Base-by-base conservation (phyloP, 1,140 invertebrate species). In the Venturia canescens region DNA sequence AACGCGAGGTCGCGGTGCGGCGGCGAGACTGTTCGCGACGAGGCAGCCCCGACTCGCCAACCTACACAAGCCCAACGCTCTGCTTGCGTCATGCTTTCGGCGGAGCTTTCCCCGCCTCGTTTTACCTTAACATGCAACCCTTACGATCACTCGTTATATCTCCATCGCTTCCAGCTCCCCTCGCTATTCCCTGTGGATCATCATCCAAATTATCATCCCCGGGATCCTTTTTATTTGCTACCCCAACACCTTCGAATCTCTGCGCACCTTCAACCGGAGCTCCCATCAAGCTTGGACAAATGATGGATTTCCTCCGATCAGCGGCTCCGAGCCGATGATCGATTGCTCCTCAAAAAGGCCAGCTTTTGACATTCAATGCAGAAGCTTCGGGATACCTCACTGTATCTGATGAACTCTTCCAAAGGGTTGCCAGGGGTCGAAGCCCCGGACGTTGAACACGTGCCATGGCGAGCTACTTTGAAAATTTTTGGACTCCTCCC, bases 1-100 rank as follows among this genome's bases (percentile, higher is more conserved):
- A 15, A 44, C n/a, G 70, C 16, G 21, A 38, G 44, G n/a, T 50
- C 23, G 34, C 29, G 11, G 38, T 31, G 21, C 1, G 4, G 31
- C 31, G 31, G 31, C 31, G 31, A 34, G 31, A 72, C 18, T 38
- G 70, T 34, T 21, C 70, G 79, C 66, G 53, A 78, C 82, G 81
- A 86, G 84, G 83, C 80, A 79, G 78, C 38, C 82, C 72, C 80
- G 48, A 71, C 83, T 79, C 83, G 80, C 79, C 76, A 80, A 75
- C 72, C 80, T 67, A 82, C 84, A 81, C 85, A 83, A 80, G 75
- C 78, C 31, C 83, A 38, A 60, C 84, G 21, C 66, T 48, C 34
- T 71, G 72, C 84, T 85, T 86, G 84, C 87, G 88, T 89, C 88
- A 89, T 80, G 79, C 83, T 84, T 81, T 79, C 80, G 83, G 57